phyloP scores from a whole-genome alignment of 1,140 invertebrate genomes.

The Nasonia vitripennis region DNA sequence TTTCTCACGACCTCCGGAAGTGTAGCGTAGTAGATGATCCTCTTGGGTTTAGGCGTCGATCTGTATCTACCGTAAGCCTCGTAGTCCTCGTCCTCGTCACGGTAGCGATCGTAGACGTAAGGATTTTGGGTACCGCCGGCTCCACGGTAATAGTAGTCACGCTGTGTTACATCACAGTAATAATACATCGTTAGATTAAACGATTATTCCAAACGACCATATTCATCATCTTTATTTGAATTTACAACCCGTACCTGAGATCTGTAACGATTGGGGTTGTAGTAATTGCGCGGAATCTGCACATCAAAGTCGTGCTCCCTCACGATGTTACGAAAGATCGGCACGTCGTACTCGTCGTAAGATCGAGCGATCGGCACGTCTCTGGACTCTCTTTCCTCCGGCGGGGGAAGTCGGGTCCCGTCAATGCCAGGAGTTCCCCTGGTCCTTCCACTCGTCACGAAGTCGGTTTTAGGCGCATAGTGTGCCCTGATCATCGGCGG shows the following conservation, averaged over 20 bases:
- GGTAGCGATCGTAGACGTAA: constrained; percentile 65
- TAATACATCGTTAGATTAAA: background rate
- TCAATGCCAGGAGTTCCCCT: background rate
- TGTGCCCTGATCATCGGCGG: constrained; percentile 25
- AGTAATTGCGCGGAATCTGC: constrained; percentile 59
- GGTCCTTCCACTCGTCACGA: constrained; percentile 62
- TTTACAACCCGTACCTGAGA: constrained; percentile 18
- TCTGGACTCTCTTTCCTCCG: constrained; percentile 63
- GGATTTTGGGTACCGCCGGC: constrained; percentile 47
- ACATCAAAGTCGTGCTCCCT: constrained; percentile 63
- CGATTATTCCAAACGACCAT: background rate
- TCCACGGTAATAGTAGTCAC: constrained; percentile 58
- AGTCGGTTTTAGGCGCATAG: constrained; percentile 65
- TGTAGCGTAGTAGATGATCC: constrained; percentile 75
- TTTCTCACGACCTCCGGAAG: constrained; percentile 73
- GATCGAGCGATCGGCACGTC: constrained; percentile 58
- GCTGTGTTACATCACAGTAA: constrained; percentile 1
- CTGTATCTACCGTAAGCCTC: constrained; percentile 64
- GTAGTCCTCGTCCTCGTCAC: constrained; percentile 64
- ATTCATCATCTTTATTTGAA: no score
- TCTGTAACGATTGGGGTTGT: constrained; percentile 63
- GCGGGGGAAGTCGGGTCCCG: background rate
- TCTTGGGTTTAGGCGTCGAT: constrained; percentile 66
- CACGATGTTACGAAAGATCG: constrained; percentile 60
- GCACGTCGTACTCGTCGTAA: constrained; percentile 65